Conservation (phyloP, 1,140 invertebrate species). For the Hylaeus anthracinus region DNA sequence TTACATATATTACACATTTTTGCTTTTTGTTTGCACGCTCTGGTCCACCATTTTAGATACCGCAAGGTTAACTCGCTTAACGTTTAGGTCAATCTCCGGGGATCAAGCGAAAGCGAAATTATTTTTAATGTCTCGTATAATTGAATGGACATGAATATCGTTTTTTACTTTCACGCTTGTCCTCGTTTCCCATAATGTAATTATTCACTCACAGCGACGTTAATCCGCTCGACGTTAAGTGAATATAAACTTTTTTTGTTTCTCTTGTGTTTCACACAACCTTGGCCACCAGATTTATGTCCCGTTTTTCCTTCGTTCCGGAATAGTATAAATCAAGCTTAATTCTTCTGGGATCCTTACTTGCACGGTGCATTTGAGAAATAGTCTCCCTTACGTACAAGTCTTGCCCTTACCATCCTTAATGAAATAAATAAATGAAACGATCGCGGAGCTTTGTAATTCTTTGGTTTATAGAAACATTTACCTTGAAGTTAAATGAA, state of each 20-base stretch:
- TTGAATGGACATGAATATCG: not conserved
- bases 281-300: not conserved
- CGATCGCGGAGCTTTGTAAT: no score
- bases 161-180: not conserved
- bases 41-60: not conserved
- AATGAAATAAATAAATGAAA: not conserved
- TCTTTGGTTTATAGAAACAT: no score
- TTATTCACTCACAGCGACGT: not conserved
- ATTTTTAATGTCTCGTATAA: slow-evolving; percentile 4
- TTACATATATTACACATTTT: not conserved
- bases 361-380: not conserved
- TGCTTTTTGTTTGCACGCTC: not conserved
- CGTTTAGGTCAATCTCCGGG: not conserved
- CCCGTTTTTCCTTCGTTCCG: not conserved
- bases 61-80: not conserved
- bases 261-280: not conserved
- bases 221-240: slow-evolving; percentile 10
- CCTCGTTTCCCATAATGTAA: not conserved
- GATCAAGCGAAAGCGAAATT: not conserved
- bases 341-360: slow-evolving; percentile 1
- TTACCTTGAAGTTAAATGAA: no score
- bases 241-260: slow-evolving; percentile 12
- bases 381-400: not conserved
- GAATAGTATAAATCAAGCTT: slow-evolving; percentile 35
- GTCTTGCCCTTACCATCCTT: not conserved